Evolutionary conservation across 2,797 vertebrate genomes (phyloP).

Genomic region (Fundulus diaphanus): DNA sequence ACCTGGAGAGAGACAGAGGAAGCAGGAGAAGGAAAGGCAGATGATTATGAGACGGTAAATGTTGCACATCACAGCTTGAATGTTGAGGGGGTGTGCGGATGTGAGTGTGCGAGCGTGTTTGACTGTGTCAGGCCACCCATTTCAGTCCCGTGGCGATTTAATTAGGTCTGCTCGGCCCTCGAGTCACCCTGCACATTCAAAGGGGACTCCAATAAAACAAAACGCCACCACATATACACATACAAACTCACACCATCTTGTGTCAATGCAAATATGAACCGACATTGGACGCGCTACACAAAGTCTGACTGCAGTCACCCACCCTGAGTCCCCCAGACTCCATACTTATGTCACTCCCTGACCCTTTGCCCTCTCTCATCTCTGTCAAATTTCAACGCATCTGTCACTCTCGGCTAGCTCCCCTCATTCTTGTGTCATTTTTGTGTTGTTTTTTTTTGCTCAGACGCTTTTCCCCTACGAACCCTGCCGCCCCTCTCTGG

Average conservation of each 20-base stretch:
- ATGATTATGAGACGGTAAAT: slow-evolving; percentile 75
- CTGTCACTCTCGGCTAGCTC: slow-evolving; percentile 66
- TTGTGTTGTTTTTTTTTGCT: slow-evolving; percentile 5
- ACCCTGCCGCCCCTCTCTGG: slow-evolving; percentile 59
- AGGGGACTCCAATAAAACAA: slow-evolving; percentile 50
- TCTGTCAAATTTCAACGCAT: slow-evolving; percentile 64
- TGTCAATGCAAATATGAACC: slow-evolving; percentile 63
- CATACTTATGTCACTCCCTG: slow-evolving; percentile 59
- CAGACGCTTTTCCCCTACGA: background rate
- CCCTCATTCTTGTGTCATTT: slow-evolving; percentile 21
- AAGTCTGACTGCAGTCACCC: slow-evolving; percentile 49
- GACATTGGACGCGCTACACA: slow-evolving; percentile 38
- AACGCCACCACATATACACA: slow-evolving; percentile 27
- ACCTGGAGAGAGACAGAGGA: slow-evolving; percentile 76
- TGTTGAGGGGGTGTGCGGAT: slow-evolving; percentile 43
- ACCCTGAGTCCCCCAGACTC: slow-evolving; percentile 31
- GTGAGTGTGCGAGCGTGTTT: slow-evolving; percentile 27
- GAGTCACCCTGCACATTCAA: slow-evolving; percentile 43
- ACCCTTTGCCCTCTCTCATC: slow-evolving; percentile 64
- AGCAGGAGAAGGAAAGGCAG: slow-evolving; percentile 51
- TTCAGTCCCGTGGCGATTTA: slow-evolving; percentile 72
- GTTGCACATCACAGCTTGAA: slow-evolving; percentile 65
- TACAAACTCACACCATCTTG: slow-evolving; percentile 41
- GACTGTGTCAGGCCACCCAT: slow-evolving; percentile 62
- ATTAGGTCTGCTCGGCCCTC: slow-evolving; percentile 63